Evolutionary conservation across 2,113 vertebrate genomes (phyloP), one percentile per base, ranked within the genome.

Genomic region (Indicator indicator): DNA sequence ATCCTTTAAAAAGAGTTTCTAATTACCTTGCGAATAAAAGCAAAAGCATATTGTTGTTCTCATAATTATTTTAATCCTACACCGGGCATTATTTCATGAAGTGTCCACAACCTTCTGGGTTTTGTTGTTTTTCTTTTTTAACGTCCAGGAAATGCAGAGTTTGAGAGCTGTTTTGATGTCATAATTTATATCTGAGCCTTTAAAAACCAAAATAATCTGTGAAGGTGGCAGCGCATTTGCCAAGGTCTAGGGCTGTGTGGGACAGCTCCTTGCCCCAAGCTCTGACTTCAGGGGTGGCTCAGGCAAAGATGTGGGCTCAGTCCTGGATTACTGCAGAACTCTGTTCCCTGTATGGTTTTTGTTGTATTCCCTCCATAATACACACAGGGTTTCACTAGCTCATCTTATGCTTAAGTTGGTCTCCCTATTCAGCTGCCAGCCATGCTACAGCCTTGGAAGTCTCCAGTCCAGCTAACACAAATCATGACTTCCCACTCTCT

Each of bases 21-120:
- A 97, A 96, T 97, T 97, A 92, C 68, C 15, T 7, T 2, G 3
- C 0, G 56, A 81, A 96, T 94, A 95, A 95, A 96, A 96, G 85
- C 62, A 54, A 93, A 88, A 33, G 59, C n/a, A 52, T 77, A 89
- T 83, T 93, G 81, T 84, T 94, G 83, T 92, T 81, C 83, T 91
- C 68, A 9, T 80, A 92, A 96, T 93, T 90, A 68, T 94, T 94
- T 96, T 89, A 90, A 90, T 95, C 84, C 76, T 28, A 56, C 0
- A 1, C 65, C 5, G 5, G 75, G 89, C 24, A 6, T 89, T 70
- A 75, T 79, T 94, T 95, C 62, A 40, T 81, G 68, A 63, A 68
- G 81, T 4, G 73, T 81, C 92, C 28, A 1, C 76, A 93, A 91
- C 71, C 88, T 93, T 92, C 74, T 44, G 64, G 54, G 46, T 9